Base-by-base conservation (phyloP, 2,888 invertebrate species). In the Sesamia inferens region DNA sequence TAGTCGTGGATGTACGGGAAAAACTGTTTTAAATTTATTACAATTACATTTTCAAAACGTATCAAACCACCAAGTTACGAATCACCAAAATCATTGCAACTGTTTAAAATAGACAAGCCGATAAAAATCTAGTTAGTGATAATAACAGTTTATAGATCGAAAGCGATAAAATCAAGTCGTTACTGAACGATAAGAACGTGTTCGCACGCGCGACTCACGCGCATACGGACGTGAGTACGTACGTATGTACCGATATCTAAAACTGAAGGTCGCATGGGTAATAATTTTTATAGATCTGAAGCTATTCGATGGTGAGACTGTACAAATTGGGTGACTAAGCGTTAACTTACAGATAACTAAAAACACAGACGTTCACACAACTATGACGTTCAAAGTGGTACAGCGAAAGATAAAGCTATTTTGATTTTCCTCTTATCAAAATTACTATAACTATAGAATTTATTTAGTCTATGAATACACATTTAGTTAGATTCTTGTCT, bases 181-280 rank as follows among this genome's bases (percentile, higher is more conserved):
- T 79, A 76, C 65, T n/a, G 42, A 74, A 74, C 71, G 83, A 80
- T 83, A 81, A 78, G 68, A 73, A 86, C 83, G 81, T 86, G 86
- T 75, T 24, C 68, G 75, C 74, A 79, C 63, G 74, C 66, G 76
- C 68, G 58, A 68, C 78, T 79, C 81, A 72, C 72, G 86, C 79
- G 79, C 68, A 62, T 44, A 64, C 80, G 70, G 69, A 74, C 77
- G 71, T 78, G 78, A 76, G 74, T 74, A 76, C 70, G 44, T 31
- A 58, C 31, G 73, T 74, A 74, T 66, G 44, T 22, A 58, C 22
- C 19, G 63, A 71, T 81, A 78, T 84, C 71, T 71, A 81, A 69
- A 65, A 61, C 71, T 31, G 70, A 87, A 87, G 88, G 87, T 75
- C 85, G 73, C 31, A 76, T 79, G 16, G 24, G 61, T n/a, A 82